Evolutionary conservation across 2,113 vertebrate species (phyloP), one percentile per base, ranked within the genome.

Genomic region (Montifringilla adamsi): DNA sequence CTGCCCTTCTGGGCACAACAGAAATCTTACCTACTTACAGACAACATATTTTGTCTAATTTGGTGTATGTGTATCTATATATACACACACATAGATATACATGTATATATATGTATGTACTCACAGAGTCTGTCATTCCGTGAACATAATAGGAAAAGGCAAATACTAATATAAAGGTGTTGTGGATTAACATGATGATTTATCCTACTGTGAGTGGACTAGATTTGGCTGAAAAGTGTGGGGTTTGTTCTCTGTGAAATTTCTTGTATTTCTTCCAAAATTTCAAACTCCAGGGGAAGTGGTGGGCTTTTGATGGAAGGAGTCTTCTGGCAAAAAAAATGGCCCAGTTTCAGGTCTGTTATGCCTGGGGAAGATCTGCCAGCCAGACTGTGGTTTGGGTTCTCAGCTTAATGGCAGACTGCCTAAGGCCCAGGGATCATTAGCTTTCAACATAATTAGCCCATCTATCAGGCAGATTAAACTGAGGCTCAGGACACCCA

Each of bases 371-470:
- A 81, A 82, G 80, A 82, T 84, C 56, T 81, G 87, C 75, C 91
- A 96, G 47, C 27, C 76, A 94, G 94, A 26, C 56, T 60, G 73
- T 68, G 59, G 39, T 86, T 86, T 7, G 0, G 63, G 52, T 86
- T 92, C 63, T 75, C 64, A 70, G 63, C 30, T 86, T 80, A 86
- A 88, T n/a, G 86, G 80, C 80, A 93, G 59, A 47, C 52, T 67
- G 89, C 89, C 89, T 87, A 84, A 90, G 68, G 81, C 47, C 74
- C 13, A 8, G 62, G 52, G 69, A 89, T 89, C 49, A 63, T 94
- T 89, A 95, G 37, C 58, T 91, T 87, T 73, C 66, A 89, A 81
- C 31, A 49, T 87, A 94, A 96, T 89, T 91, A 93, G 89, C 35
- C 69, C 63, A 75, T 91, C 81, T 68, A 92, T 89, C 86, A 89